These are phyloP conservation scores for Allacma fusca DNA, from an alignment of 2,888 invertebrate genomes.

Conservation along the genomic window DNA sequence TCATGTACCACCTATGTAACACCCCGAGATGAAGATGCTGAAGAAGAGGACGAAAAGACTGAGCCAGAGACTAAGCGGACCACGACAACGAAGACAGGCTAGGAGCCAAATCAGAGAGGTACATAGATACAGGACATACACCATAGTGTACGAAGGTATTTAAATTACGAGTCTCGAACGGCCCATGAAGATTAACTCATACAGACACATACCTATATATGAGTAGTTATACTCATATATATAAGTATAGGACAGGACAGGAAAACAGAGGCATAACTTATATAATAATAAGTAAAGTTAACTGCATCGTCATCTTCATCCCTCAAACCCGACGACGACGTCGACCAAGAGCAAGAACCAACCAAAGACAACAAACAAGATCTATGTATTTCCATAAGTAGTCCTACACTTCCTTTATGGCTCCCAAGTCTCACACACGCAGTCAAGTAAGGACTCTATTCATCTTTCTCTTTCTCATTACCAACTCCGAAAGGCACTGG, in stretches of 20 bases:
- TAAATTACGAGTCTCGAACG: background rate
- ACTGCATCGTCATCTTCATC: constrained; percentile 24
- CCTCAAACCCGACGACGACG: too few relatives aligned
- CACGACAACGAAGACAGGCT: too few relatives aligned
- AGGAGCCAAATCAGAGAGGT: too few relatives aligned
- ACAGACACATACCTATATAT: background rate
- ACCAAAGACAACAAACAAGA: background rate
- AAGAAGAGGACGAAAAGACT: too few relatives aligned
- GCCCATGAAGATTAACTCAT: background rate
- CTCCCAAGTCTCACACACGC: background rate
- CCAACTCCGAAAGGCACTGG: background rate
- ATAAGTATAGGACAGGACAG: background rate
- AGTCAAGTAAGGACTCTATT: background rate
- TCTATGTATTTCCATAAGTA: background rate
- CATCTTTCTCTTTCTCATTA: background rate
- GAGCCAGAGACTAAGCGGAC: too few relatives aligned
- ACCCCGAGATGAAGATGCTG: too few relatives aligned
- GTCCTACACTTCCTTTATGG: background rate
- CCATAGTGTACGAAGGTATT: background rate
- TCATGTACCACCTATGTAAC: too few relatives aligned
- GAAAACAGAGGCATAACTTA: too few relatives aligned
- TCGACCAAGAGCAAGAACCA: constrained; percentile 10
- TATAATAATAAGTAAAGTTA: too few relatives aligned
- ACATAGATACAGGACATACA: too few relatives aligned
- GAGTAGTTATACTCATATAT: background rate